These are phyloP conservation scores for Brachypterus glaber DNA, from an alignment of 2,888 invertebrate species.

Conservation along the genomic window DNA sequence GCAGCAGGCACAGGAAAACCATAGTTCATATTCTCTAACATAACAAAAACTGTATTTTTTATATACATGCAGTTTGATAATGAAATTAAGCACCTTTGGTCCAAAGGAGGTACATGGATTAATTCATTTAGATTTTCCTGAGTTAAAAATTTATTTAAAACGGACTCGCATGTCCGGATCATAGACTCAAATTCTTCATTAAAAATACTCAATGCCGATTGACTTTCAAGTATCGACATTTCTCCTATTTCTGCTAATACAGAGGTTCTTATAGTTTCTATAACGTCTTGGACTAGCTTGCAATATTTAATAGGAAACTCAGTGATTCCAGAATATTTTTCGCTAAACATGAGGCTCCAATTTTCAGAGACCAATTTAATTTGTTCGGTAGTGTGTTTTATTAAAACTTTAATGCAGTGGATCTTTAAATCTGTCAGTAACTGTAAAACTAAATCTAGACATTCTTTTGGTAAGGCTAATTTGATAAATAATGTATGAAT, in stretches of 20 bases:
- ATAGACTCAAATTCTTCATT: slow-evolving; percentile 50
- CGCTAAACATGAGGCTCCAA: slow-evolving; percentile 78
- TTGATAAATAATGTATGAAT: slow-evolving; percentile 73
- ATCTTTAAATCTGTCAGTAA: slow-evolving; percentile 80
- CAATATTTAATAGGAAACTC: slow-evolving; percentile 59
- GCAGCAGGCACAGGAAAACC: slow-evolving; percentile 63
- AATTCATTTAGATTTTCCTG: slow-evolving; percentile 49
- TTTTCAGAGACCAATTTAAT: slow-evolving; percentile 69
- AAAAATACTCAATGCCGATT: slow-evolving; percentile 44
- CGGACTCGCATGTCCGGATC: slow-evolving; percentile 53
- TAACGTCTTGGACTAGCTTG: slow-evolving; percentile 60
- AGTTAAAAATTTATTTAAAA: slow-evolving; percentile 64
- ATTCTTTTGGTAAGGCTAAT: slow-evolving; percentile 80
- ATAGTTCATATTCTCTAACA: slow-evolving; percentile 58
- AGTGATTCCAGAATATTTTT: slow-evolving; percentile 62
- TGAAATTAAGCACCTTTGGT: slow-evolving; percentile 73
- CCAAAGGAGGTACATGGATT: slow-evolving; percentile 52
- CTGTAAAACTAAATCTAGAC: slow-evolving; percentile 72
- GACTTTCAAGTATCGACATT: slow-evolving; percentile 45
- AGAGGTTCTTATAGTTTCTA: slow-evolving; percentile 60
- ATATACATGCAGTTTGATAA: slow-evolving; percentile 85
- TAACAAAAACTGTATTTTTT: slow-evolving; percentile 59
- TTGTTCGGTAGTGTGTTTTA: slow-evolving; percentile 75
- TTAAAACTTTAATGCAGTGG: slow-evolving; percentile 74
- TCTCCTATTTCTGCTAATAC: slow-evolving; percentile 64